Base-by-base conservation (phyloP, 1,140 invertebrate species). In the Drosophila kikkawai region DNA sequence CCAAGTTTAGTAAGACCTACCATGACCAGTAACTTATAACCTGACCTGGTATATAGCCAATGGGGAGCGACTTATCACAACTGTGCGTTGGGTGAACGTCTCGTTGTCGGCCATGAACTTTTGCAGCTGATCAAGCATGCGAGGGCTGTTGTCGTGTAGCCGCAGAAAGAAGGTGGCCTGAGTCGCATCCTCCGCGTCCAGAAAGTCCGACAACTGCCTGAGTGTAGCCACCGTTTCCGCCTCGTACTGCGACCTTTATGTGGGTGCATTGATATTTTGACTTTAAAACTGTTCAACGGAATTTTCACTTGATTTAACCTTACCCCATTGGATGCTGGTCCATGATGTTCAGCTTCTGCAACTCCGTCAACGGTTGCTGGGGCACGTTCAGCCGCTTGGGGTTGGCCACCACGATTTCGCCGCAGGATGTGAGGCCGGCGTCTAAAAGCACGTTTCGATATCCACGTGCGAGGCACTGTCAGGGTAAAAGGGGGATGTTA, bases 281-380 rank as follows among this genome's bases (percentile, higher is more conserved):
- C 15, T 13, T 56, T 56, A n/a, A 39, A 29, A 17, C 32, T 8
- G 44, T 44, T 57, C 29, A 50, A 39, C 6, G 4, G 13, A 34
- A 48, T 22, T 45, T 51, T 19, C 17, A 32, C 26, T 26, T 78
- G 41, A 57, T 59, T 57, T 42, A 2, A 13, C 8, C 34, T 75
- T 80, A 93, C 92, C 92, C 82, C 78, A 93, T 79, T 8, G 92
- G 92, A 90, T 93, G 92, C 17, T 85, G 77, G 51, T 91, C 87
- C 1, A 80, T 81, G 45, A 93, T 91, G 47, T 91, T 91, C 7
- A 92, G 58, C 56, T 93, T 83, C 37, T 85, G 79, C 12, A 93
- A 70, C 19, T 85, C 85, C n/a, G 69, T 78, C 17, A 92, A 66
- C 17, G 82, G 81, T n/a, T 85, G 77, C 29, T 80, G 71, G 3